phyloP scores from a whole-genome alignment of 1,140 invertebrate species.

The Magallana ariakensis region DNA sequence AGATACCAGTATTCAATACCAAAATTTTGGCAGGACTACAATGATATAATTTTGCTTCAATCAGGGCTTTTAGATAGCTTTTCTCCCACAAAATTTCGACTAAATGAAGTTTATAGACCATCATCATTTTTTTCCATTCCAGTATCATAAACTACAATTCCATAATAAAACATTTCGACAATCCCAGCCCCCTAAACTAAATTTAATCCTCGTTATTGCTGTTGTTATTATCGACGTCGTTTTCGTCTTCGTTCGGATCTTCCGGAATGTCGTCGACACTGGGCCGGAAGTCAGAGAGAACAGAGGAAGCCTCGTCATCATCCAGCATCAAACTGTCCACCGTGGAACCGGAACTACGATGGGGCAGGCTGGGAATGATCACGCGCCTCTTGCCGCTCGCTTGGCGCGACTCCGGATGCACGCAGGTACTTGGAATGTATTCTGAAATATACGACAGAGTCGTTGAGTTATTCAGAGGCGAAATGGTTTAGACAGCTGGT shows the following conservation, averaged over 20 bases:
- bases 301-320: background rate
- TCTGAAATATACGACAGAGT: background rate
- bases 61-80: too few species aligned
- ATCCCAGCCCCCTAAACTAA: too few species aligned
- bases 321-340: conserved; percentile 29
- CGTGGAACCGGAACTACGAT: conserved; percentile 26
- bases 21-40: too few species aligned
- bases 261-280: background rate
- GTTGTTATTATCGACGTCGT: background rate
- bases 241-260: background rate
- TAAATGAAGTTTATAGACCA: too few species aligned
- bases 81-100: too few species aligned
- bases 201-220: background rate
- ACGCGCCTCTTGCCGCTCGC: background rate
- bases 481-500: background rate
- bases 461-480: background rate
- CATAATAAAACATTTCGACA: too few species aligned
- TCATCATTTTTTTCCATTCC: too few species aligned
- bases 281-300: background rate
- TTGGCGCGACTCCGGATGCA: conserved; percentile 20
- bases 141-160: too few species aligned
- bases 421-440: conserved; percentile 4
- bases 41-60: too few species aligned
- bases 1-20: too few species aligned
- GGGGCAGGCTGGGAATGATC: background rate